Base-by-base conservation (phyloP, 2,888 invertebrate genomes). In the Dicycla oo region DNA sequence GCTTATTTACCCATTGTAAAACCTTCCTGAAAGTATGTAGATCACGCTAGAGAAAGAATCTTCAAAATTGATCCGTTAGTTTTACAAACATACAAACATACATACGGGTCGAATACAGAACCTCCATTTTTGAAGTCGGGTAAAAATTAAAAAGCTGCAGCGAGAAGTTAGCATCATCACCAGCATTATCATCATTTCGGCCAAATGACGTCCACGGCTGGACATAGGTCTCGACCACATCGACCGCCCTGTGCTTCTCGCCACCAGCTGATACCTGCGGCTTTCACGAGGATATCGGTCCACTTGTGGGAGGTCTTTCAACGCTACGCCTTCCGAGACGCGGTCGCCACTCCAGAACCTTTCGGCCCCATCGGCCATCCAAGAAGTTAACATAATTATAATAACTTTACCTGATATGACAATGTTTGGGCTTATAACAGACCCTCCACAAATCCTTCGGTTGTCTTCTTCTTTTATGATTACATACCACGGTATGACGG, bases 401-500 rank as follows among this genome's bases (percentile, higher is more conserved):
- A 13, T 26, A 40, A 45, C 3, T 10, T 64, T 71, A 80, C 80
- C 80, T 63, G 80, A 70, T 0, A 80, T 23, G 0, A 80, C 51
- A 5, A 75, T 56, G 13, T 70, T 70, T 13, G 68, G 56, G 38
- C 70, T 60, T 56, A 80, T 60, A 3, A 80, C 56, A 13, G 63
- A 26, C 0, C 80, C 80, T 10, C 54, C 49, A 11, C 80, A 81
- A 6, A 69, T 43, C 20, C 13, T 30, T n/a, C n/a, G n/a, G 11
- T 1, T 11, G 5, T 18, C 2, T 67, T 26, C 0, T n/a, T 5
- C 23, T 26, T 71, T 61, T 4, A 80, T 68, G 2, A 47, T 4
- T 0, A 47, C 70, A 13, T 73, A 66, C 80, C 80, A 81, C 8
- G 80, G 80, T 47, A 79, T 61, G 26, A 15, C 20, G 40, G n/a